These are phyloP conservation scores for Perognathus longimembris DNA, from an alignment of 2,113 vertebrate species.

Conservation along the genomic window DNA sequence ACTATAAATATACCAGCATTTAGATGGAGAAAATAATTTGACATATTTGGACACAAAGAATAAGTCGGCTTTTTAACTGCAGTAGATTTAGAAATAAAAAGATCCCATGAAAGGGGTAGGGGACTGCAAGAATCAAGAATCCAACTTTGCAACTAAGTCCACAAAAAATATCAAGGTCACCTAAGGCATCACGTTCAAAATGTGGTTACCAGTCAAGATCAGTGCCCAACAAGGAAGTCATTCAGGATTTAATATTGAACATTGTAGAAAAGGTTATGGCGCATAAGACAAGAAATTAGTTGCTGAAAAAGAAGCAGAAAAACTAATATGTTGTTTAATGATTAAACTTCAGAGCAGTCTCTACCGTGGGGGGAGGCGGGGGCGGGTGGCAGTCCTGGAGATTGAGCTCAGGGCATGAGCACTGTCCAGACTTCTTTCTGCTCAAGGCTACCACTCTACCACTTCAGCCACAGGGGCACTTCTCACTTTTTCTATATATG, in stretches of 20 bases:
- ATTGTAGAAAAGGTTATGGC: background rate
- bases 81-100: background rate
- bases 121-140: background rate
- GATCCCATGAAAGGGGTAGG: background rate
- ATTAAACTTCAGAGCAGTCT: background rate
- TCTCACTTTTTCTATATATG: no score
- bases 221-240: background rate
- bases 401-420: no score
- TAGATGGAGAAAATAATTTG: background rate
- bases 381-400: no score
- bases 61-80: background rate
- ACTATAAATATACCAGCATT: background rate
- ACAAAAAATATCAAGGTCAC: background rate
- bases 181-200: background rate
- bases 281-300: background rate
- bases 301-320: background rate
- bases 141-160: rapidly evolving
- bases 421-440: no score
- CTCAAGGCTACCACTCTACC: no score
- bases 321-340: background rate
- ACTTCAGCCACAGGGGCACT: no score
- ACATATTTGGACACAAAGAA: background rate
- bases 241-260: background rate
- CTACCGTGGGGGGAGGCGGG: no score
- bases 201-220: background rate